phyloP scores from a whole-genome alignment of 1,140 invertebrate species.

The Cyclina sinensis region DNA sequence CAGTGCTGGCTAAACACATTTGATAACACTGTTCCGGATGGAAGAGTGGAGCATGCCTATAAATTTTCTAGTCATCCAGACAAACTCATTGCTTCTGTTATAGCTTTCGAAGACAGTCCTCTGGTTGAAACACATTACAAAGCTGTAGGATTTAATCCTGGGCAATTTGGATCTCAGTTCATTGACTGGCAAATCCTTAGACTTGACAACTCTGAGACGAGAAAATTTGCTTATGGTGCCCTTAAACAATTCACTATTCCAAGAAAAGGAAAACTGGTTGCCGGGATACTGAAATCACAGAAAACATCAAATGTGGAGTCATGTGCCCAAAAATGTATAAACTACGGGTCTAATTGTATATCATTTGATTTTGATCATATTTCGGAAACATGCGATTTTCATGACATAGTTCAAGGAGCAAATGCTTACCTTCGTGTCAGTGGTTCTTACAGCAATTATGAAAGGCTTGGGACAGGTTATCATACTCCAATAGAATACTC shows the following conservation, averaged over 20 bases:
- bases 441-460: conserved; percentile 55
- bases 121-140: conserved; percentile 44
- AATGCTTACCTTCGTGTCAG: conserved; percentile 36
- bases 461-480: conserved; percentile 46
- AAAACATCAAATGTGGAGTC: background rate
- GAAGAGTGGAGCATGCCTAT: conserved; percentile 38
- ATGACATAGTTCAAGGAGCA: conserved; percentile 40
- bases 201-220: conserved; percentile 41
- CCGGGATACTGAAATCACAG: background rate
- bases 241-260: conserved; percentile 47
- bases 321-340: conserved; percentile 25
- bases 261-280: conserved; percentile 42
- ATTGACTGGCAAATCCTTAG: conserved; percentile 26
- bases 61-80: conserved; percentile 46
- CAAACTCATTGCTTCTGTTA: conserved; percentile 23
- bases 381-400: conserved; percentile 58
- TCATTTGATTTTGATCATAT: conserved; percentile 53
- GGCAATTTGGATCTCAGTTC: conserved; percentile 49
- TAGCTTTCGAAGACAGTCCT: conserved; percentile 47
- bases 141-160: conserved; percentile 52
- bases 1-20: conserved; percentile 51
- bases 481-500: conserved; percentile 28
- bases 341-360: conserved; percentile 40
- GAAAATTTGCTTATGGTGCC: background rate
- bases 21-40: conserved; percentile 49